phyloP scores from a whole-genome alignment of 2,797 vertebrate species.

The Adelosebastes latens region DNA sequence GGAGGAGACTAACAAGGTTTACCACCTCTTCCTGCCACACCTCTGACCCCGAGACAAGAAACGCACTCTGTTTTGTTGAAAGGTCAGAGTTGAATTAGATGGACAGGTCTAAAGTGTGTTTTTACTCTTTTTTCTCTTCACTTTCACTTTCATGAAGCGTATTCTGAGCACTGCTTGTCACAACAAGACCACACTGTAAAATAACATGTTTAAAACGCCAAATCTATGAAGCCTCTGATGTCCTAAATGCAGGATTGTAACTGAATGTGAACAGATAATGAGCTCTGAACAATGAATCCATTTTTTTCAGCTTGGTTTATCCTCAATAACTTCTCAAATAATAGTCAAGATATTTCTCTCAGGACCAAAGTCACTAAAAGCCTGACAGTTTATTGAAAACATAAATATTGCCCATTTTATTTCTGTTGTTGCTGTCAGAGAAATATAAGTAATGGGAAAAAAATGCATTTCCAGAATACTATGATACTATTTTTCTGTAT shows the following conservation, averaged over 20 bases:
- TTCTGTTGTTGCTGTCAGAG: neutral
- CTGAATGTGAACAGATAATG: neutral
- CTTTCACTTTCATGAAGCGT: neutral
- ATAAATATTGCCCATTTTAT: neutral
- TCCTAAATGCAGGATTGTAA: neutral
- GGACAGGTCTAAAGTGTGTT: neutral
- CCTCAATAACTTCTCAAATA: neutral
- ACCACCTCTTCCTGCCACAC: slow-evolving; percentile 21
- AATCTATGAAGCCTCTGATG: neutral
- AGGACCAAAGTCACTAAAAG: neutral
- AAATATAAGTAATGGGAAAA: neutral
- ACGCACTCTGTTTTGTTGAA: slow-evolving; percentile 13
- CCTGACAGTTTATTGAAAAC: neutral
- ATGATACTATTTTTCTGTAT: neutral
- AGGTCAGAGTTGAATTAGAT: slow-evolving; percentile 13
- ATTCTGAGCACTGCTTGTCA: neutral
- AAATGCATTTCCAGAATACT: neutral
- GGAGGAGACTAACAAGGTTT: slow-evolving; percentile 37
- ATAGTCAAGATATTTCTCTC: neutral
- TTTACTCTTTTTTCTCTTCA: neutral
- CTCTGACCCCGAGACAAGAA: slow-evolving; percentile 12
- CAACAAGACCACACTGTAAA: neutral
- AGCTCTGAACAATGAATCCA: neutral
- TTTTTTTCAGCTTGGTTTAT: neutral
- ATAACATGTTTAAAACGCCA: neutral